These are phyloP conservation scores for Gallirallus australis DNA, from an alignment of 2,797 vertebrate genomes.

Conservation along the genomic window DNA sequence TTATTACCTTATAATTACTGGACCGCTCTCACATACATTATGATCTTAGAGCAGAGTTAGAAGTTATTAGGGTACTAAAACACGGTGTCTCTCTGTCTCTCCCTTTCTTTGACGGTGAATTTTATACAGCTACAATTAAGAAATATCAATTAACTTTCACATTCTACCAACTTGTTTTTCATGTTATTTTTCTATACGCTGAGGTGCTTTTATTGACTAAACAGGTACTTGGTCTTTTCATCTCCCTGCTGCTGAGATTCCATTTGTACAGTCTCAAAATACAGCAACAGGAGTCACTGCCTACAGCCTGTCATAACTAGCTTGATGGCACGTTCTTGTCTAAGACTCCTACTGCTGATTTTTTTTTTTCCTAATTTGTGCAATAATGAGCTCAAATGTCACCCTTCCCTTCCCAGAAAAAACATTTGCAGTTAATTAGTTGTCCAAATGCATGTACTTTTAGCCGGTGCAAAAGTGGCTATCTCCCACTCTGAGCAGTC, in stretches of 20 bases:
- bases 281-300: background rate
- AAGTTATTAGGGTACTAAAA: conserved; percentile 83
- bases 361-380: background rate
- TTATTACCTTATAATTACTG: conserved; percentile 84
- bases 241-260: background rate
- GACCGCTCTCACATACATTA: conserved; percentile 79
- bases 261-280: background rate
- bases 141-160: conserved; percentile 67
- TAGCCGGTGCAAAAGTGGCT: background rate
- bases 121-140: conserved; percentile 67
- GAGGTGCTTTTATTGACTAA: background rate
- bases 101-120: conserved; percentile 48
- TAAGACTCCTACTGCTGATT: background rate
- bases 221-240: background rate
- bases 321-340: background rate
- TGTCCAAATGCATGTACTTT: background rate
- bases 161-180: background rate
- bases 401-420: background rate
- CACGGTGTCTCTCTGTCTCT: conserved; percentile 57
- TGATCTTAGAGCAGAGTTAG: conserved; percentile 74
- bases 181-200: background rate
- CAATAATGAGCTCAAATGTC: background rate
- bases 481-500: background rate
- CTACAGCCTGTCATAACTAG: background rate
- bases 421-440: background rate